Evolutionary conservation across 2,888 invertebrate species (phyloP), one percentile per base, ranked within the genome.

Genomic region (Esperia sulphurella): DNA sequence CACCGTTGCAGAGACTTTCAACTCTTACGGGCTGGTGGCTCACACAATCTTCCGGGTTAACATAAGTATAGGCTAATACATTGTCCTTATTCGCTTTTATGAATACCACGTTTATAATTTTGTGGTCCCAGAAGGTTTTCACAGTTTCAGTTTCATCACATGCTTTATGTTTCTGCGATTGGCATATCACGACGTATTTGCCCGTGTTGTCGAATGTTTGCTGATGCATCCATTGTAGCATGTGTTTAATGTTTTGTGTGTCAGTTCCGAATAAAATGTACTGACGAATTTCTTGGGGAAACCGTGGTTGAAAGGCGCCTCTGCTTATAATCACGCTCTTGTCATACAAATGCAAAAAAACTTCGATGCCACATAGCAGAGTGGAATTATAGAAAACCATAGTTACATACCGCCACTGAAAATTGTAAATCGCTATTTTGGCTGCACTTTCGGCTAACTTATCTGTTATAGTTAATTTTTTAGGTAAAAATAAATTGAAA

Each of bases 201-300:
- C 83, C 83, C 0, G 75, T 79, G 48, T 79, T 85, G 51, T 80
- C 76, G 45, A 79, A 78, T 48, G 68, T 50, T 44, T 69, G 61
- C 7, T 51, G 48, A 14, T 56, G 55, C 64, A 81, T 68, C 65
- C 71, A 71, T 14, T 64, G 48, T 10, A 87, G 52, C 49, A 73
- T 63, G 10, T 57, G 38, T 43, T 52, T 54, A 13, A 85, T 63
- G 35, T 72, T 58, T n/a, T 48, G 47, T 9, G 75, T 31, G 46
- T 68, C 67, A 28, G 54, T 55, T 13, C 69, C 75, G 50, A 85
- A 81, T 38, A 85, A 29, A 6, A 85, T 70, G 47, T 65, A 77
- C 50, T 87, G 86, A 13, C 49, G 61, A 0, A 68, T 66, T 33
- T 53, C 56, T 41, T 55, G 50, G 0, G 61, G 54, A 47, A 64